A percentile compares a stretch with the other conserved stretches of the same genome.
Evolutionary conservation across 2,888 invertebrate genomes (phyloP).

Genomic region (Lasioglossum figueresi): DNA sequence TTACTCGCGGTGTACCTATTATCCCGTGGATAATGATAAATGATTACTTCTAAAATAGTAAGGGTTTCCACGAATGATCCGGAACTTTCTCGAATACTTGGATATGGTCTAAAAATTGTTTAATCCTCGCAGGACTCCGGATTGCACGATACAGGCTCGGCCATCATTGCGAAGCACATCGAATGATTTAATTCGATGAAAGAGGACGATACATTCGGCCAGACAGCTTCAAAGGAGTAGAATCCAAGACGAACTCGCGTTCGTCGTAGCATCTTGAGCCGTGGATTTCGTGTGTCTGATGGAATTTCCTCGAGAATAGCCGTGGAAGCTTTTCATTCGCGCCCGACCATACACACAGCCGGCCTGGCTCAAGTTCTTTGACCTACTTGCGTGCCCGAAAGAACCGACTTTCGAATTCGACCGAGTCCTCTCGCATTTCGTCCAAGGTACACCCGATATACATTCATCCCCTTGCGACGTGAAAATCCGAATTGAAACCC

Average conservation of each 20-base stretch:
- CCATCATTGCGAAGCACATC: background rate
- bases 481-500: constrained; percentile 13
- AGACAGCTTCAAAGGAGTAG: constrained; percentile 31
- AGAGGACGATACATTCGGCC: constrained; percentile 14
- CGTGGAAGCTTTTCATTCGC: constrained; percentile 60
- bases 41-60: background rate
- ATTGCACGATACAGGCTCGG: background rate
- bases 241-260: constrained; percentile 52
- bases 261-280: constrained; percentile 50
- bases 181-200: constrained; percentile 31
- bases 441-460: constrained; percentile 21
- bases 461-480: constrained; percentile 3
- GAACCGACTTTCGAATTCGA: constrained; percentile 46
- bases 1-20: background rate
- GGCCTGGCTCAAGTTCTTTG: constrained; percentile 39
- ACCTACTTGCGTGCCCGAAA: constrained; percentile 50
- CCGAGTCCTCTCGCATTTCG: constrained; percentile 20
- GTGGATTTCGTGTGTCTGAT: constrained; percentile 62
- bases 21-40: background rate
- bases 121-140: background rate
- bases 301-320: constrained; percentile 63
- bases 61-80: background rate
- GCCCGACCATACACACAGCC: constrained; percentile 34
- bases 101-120: background rate
- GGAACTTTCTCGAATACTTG: background rate